Evolutionary conservation across 2,888 invertebrate genomes (phyloP).

Genomic region (Tetanocera ferruginea): DNA sequence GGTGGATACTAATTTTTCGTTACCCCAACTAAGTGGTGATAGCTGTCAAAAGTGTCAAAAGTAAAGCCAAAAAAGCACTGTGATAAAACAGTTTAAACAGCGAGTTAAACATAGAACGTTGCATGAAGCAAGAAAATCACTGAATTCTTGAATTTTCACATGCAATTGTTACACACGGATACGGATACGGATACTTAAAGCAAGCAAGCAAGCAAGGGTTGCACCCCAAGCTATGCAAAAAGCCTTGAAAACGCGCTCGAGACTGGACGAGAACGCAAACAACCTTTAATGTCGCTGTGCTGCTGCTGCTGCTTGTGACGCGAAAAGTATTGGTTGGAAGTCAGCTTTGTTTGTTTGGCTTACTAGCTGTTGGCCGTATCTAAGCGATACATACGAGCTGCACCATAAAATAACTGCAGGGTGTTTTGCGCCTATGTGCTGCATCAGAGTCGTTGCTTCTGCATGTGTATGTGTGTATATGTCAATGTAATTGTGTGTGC

Average conservation of each 20-base stretch:
- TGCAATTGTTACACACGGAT: not conserved
- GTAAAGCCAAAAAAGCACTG: not conserved
- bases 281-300: not conserved
- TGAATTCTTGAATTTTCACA: not conserved
- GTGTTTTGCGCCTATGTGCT: not conserved
- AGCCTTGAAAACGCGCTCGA: not conserved
- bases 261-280: not conserved
- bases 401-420: not conserved
- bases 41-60: not conserved
- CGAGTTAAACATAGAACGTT: not conserved
- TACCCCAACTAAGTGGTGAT: not conserved
- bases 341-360: not conserved
- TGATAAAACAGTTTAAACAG: not conserved
- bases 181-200: not conserved
- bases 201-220: not conserved
- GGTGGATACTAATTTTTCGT: not conserved
- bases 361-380: not conserved
- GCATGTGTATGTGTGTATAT: not conserved
- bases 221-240: not conserved
- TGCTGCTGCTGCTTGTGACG: not conserved
- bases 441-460: not conserved
- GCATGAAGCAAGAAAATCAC: not conserved
- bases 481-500: not conserved
- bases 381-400: not conserved
- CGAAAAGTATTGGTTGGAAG: not conserved